Evolutionary conservation across 1,140 invertebrate species (phyloP).

Genomic region (Chelonus insularis): DNA sequence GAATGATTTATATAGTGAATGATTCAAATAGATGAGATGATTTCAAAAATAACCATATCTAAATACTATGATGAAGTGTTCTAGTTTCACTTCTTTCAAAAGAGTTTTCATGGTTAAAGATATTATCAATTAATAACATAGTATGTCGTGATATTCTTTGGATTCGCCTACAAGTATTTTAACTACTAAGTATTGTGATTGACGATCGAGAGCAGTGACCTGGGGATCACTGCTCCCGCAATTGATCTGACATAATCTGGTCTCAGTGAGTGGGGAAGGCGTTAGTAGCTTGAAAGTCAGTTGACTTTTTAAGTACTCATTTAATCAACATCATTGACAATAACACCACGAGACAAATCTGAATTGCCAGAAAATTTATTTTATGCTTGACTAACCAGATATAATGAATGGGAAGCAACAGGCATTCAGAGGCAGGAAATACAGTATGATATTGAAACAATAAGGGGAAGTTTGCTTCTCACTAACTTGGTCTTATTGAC

Average conservation of each 20-base stretch:
- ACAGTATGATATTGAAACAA: background rate
- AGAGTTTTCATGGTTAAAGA: constrained; percentile 18
- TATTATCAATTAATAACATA: background rate
- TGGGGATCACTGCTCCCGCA: background rate
- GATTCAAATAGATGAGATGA: no score
- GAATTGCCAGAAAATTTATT: constrained; percentile 2
- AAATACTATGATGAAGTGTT: no score
- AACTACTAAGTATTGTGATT: background rate
- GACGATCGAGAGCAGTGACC: constrained; percentile 2
- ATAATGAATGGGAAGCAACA: background rate
- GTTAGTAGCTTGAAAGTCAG: background rate
- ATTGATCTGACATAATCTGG: constrained; percentile 14
- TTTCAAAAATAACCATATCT: no score
- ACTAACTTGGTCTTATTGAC: background rate
- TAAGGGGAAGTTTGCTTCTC: background rate
- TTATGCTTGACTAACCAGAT: background rate
- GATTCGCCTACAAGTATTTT: background rate
- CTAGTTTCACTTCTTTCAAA: background rate
- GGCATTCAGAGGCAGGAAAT: background rate
- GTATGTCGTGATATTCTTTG: background rate
- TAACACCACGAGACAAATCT: background rate
- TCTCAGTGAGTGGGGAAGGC: background rate
- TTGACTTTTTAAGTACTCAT: background rate
- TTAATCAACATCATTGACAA: background rate
- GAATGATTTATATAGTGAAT: no score